A percentile compares a stretch with the other conserved stretches of the same genome.
phyloP scores from a whole-genome alignment of 2,888 invertebrate species.

The Clostera curtula region DNA sequence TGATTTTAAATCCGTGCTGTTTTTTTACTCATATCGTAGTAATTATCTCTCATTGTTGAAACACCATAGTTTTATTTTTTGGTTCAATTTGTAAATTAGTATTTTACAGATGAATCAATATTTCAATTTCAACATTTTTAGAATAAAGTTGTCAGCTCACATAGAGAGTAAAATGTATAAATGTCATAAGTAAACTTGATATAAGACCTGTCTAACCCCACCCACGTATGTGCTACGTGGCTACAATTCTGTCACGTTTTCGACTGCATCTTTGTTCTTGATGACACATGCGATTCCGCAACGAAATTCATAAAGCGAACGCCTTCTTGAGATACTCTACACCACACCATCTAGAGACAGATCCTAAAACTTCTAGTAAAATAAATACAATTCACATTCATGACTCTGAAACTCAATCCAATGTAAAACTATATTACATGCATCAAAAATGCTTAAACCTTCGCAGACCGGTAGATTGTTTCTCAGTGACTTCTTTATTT shows the following conservation, averaged over 20 bases:
- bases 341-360: slow-evolving; percentile 10
- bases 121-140: slow-evolving; percentile 1
- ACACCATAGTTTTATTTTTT: too few relatives aligned
- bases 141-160: slow-evolving; percentile 1
- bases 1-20: too few relatives aligned
- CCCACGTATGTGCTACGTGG: slow-evolving; percentile 36
- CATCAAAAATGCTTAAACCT: slow-evolving; percentile 16
- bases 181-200: slow-evolving; percentile 25
- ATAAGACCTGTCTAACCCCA: slow-evolving; percentile 20
- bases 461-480: slow-evolving; percentile 30
- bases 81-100: too few relatives aligned
- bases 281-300: slow-evolving; percentile 38
- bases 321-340: slow-evolving; percentile 16
- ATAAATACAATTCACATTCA: slow-evolving; percentile 21
- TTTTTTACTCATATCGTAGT: too few relatives aligned
- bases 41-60: too few relatives aligned
- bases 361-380: slow-evolving; percentile 17
- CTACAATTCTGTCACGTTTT: slow-evolving; percentile 42
- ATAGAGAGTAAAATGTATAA: slow-evolving; percentile 7
- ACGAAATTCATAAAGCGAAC: slow-evolving; percentile 31
- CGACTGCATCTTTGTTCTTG: slow-evolving; percentile 38
- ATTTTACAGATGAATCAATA: too few relatives aligned
- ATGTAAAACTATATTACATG: slow-evolving; percentile 15
- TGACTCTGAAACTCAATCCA: slow-evolving; percentile 13
- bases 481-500: slow-evolving; percentile 45